Percentiles rank a stretch among this genome's conserved stretches.
Evolutionary conservation across 2,888 invertebrate species (phyloP).

Genomic region (Entomobrya multifasciata): DNA sequence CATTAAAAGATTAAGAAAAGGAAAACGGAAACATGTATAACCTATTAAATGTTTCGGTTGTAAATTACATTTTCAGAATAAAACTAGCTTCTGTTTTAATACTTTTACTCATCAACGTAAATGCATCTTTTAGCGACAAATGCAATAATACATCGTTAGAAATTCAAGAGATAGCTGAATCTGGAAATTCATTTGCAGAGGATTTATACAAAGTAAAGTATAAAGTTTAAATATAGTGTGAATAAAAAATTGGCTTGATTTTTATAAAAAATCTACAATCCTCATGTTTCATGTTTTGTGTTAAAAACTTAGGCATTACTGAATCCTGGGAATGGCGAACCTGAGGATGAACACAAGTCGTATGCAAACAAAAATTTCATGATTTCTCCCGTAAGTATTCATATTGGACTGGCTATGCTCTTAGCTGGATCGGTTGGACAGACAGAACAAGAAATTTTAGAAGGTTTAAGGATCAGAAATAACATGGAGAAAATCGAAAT

Average conservation of each 20-base stretch:
- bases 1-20: too few relatives aligned
- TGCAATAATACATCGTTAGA: conserved; percentile 20
- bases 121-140: conserved; percentile 8
- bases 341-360: neutral
- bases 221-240: too few relatives aligned
- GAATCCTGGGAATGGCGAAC: too few relatives aligned
- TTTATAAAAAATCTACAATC: neutral
- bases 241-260: too few relatives aligned
- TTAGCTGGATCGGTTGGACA: conserved; percentile 56
- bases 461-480: conserved; percentile 41
- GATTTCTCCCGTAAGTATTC: conserved; percentile 64
- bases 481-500: conserved; percentile 6
- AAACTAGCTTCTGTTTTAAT: neutral
- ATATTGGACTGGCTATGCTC: conserved; percentile 63
- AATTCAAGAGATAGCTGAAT: conserved; percentile 37
- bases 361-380: conserved; percentile 50
- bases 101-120: neutral
- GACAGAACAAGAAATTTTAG: conserved; percentile 63
- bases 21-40: too few relatives aligned
- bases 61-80: neutral
- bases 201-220: conserved; percentile 52
- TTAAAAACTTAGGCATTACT: neutral
- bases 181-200: conserved; percentile 65
- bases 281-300: neutral
- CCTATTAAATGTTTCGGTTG: too few relatives aligned